These are phyloP conservation scores for Ptychobarbus kaznakovi DNA, from an alignment of 2,797 vertebrate species.

Conservation along the genomic window DNA sequence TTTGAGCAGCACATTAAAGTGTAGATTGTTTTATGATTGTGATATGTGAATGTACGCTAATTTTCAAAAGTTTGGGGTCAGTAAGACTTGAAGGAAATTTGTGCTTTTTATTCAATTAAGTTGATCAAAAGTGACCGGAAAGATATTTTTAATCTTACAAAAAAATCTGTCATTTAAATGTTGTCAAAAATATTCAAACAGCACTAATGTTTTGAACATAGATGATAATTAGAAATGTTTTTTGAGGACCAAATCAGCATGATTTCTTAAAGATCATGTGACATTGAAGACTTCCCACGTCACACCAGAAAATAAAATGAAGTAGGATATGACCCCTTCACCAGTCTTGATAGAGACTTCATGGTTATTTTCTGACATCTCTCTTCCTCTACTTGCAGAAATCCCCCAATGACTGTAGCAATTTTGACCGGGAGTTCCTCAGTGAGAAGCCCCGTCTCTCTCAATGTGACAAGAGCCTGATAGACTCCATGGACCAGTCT, in stretches of 20 bases:
- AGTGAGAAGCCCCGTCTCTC: slow-evolving; percentile 93
- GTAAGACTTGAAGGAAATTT: background rate
- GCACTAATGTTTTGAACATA: background rate
- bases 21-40: background rate
- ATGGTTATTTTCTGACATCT: background rate
- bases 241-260: background rate
- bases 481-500: slow-evolving; percentile 95
- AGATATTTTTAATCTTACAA: background rate
- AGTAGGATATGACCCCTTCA: background rate
- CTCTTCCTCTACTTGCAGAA: slow-evolving; percentile 78
- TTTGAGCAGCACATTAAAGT: background rate
- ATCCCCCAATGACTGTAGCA: slow-evolving; percentile 90
- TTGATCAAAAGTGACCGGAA: background rate
- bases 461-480: slow-evolving; percentile 91
- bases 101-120: background rate
- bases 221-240: background rate
- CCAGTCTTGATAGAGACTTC: background rate
- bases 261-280: slow-evolving; percentile 1
- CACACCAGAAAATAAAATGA: background rate
- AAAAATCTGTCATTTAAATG: background rate
- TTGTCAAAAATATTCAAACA: background rate
- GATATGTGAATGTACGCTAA: background rate
- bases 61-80: background rate
- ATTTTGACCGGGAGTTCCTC: slow-evolving; percentile 97
- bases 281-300: background rate